Base-by-base conservation (phyloP, 1,140 invertebrate genomes). In the Cephus cinctus region DNA sequence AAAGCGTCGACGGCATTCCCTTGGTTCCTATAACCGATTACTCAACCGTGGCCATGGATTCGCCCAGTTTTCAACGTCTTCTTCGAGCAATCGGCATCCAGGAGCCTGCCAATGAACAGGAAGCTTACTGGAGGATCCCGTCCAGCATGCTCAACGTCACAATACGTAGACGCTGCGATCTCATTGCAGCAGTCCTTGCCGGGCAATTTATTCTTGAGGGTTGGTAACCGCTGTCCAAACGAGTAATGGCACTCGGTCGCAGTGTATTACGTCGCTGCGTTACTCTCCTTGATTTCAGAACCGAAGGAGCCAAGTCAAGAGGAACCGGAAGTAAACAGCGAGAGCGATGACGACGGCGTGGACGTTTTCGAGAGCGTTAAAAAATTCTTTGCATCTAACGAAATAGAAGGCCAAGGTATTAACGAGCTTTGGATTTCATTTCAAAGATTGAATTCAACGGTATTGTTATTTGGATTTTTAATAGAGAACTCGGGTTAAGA, bases 21-120 rank as follows among this genome's bases (percentile, higher is more conserved):
- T 65, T 87, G n/a, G 82, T 86, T n/a, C 83, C 85, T 1, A 75
- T 86, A 51, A 77, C 80, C 46, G 73, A 77, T 30, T 76, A 80
- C 47, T 75, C 78, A 18, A 70, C 80, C 5, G 52, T 73, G 25
- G 83, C 83, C 6, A 81, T 84, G 79, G 81, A 85, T 50, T 78
- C 78, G 50, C 51, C 67, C 25, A 65, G 72, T 56, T 85, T 87
- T 62, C 73, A 79, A 57, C 76, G 75, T 54, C 65, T 84, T 4
- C 61, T 87, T 9, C 76, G 74, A 49, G 80, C 78, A 36, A 56
- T 84, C 30, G 83, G 83, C 23, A 69, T 86, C 23, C 59, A 73
- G 40, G 75, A 81, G 40, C 85, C 85, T 1, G 63, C 59, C 52
- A 76, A 82, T 69, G 80, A 80, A 66, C 79, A 81, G 57, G 81